A percentile compares a stretch with the other conserved stretches of the same genome.
phyloP scores from a whole-genome alignment of 53 echinoderm and acorn worm genomes.

The Henricia sp. region DNA sequence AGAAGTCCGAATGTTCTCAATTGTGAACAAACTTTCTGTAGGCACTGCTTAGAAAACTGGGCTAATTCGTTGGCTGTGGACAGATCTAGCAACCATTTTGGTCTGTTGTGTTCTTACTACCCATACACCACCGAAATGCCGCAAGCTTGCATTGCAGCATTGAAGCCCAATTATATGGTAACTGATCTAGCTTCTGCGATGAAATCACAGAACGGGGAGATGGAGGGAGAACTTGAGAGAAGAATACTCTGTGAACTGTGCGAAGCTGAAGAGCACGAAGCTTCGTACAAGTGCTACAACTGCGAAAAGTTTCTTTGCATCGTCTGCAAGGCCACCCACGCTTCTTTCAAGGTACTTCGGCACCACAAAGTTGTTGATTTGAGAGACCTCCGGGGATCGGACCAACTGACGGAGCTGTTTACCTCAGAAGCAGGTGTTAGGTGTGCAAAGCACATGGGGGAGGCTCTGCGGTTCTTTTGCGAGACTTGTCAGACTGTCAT shows the following conservation, averaged over 20 bases:
- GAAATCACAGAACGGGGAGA: background rate
- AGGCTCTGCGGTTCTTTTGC: constrained; percentile 52
- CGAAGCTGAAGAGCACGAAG: background rate
- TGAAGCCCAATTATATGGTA: background rate
- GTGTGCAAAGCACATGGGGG: constrained; percentile 35
- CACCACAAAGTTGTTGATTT: constrained; percentile 3
- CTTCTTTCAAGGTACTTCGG: background rate
- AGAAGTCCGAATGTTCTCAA: background rate
- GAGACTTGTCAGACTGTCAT: constrained; percentile 51
- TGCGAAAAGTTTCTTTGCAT: background rate
- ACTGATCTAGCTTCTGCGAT: background rate
- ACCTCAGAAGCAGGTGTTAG: background rate
- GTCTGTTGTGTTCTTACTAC: too few relatives aligned
- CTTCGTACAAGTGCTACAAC: background rate
- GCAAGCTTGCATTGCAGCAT: too few relatives aligned
- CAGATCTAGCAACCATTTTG: too few relatives aligned
- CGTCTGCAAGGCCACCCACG: background rate
- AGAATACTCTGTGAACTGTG: background rate
- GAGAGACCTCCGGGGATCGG: background rate
- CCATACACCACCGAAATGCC: too few relatives aligned
- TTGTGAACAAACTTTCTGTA: background rate
- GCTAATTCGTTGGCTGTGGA: too few relatives aligned
- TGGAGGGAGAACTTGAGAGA: background rate
- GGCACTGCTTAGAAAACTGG: too few relatives aligned
- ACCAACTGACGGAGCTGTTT: too few relatives aligned